Evolutionary conservation across 2,113 vertebrate species (phyloP).

Genomic region (Cricetomys ansorgei): DNA sequence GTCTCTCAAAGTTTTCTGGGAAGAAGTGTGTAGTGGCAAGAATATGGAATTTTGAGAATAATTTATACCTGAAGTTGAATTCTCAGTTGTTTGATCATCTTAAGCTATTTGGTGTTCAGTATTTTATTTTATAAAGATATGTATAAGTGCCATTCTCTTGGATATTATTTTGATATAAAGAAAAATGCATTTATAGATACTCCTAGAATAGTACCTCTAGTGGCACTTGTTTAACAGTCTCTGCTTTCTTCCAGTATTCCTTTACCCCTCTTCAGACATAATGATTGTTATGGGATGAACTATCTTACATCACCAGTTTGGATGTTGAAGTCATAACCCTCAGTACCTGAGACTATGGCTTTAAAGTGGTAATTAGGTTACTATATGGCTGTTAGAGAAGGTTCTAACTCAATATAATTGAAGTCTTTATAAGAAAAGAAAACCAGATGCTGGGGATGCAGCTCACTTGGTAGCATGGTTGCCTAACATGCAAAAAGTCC

Average conservation of each 20-base stretch:
- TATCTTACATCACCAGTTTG: not conserved
- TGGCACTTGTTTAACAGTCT: not conserved
- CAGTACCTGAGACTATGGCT: not conserved
- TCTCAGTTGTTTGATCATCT: conserved; percentile 12
- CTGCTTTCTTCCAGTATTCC: not conserved
- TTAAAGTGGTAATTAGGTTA: conserved; percentile 3
- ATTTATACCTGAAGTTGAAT: conserved; percentile 34
- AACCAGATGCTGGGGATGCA: not conserved
- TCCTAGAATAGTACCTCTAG: not conserved
- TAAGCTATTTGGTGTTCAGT: conserved; percentile 26
- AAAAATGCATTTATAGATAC: conserved; percentile 14
- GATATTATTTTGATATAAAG: conserved; percentile 11
- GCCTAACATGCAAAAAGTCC: not conserved
- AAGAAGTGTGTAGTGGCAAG: not conserved
- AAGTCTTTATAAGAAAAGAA: not conserved
- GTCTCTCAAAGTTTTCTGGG: not conserved
- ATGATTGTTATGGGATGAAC: not conserved
- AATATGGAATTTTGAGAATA: conserved; percentile 45
- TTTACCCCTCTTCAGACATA: not conserved
- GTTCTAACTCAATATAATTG: not conserved
- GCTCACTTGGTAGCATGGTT: not conserved
- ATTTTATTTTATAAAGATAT: conserved; percentile 41
- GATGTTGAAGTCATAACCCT: not conserved
- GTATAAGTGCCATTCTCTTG: not conserved
- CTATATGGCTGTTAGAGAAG: not conserved